Percentiles rank a stretch among this genome's conserved stretches.
phyloP scores from a whole-genome alignment of 2,113 vertebrate species.

The Azemiops feae region DNA sequence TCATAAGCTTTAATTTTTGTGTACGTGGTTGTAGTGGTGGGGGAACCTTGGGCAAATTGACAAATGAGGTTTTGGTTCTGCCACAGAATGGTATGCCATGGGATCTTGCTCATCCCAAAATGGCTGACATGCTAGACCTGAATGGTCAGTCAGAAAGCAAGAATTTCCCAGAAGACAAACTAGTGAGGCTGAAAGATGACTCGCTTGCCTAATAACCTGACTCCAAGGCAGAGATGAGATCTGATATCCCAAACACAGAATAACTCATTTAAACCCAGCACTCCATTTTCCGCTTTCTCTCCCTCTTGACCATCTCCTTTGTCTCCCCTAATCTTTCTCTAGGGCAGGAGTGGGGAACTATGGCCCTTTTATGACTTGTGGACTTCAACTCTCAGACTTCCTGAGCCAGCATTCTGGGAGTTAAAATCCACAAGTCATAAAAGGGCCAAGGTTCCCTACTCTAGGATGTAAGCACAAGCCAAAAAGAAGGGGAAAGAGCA shows the following conservation, averaged over 20 bases:
- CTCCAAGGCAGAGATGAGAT: background rate
- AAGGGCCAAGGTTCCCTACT: background rate
- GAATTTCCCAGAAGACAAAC: background rate
- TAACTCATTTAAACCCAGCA: background rate
- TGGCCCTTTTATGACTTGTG: background rate
- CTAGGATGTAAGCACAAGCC: background rate
- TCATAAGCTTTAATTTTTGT: background rate
- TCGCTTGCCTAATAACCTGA: background rate
- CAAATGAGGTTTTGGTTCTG: background rate
- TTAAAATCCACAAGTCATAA: background rate
- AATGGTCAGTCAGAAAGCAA: background rate
- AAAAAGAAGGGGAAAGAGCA: background rate
- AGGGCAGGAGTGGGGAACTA: background rate
- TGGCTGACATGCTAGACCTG: background rate
- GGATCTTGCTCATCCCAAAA: background rate
- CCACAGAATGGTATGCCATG: background rate
- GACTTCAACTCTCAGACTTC: background rate
- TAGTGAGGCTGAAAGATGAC: background rate
- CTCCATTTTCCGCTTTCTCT: background rate
- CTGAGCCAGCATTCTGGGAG: background rate
- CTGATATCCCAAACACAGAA: background rate
- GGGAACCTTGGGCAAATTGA: background rate
- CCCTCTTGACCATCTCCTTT: background rate
- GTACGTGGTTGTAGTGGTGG: background rate
- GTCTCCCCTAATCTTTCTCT: background rate